Evolutionary conservation across 2,797 vertebrate species (phyloP).

Genomic region (Malurus splendens): DNA sequence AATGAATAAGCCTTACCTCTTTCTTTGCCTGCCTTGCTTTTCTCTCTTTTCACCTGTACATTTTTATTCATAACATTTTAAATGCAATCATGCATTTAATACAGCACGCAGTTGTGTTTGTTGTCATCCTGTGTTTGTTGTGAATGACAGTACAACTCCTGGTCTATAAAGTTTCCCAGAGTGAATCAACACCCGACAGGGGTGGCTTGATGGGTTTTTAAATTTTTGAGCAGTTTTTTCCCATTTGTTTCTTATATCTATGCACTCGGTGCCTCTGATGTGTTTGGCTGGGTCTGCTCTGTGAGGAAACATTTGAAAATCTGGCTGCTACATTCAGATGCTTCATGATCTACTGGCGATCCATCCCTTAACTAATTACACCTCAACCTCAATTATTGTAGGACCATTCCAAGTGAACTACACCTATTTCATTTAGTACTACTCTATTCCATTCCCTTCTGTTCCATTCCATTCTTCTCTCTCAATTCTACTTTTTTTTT

Average conservation of each 20-base stretch:
- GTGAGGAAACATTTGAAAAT: background rate
- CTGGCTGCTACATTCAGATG: background rate
- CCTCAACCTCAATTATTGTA: background rate
- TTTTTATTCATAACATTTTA: background rate
- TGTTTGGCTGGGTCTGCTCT: background rate
- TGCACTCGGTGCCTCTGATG: background rate
- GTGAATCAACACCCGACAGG: background rate
- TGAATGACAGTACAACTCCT: background rate
- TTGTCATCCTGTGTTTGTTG: background rate
- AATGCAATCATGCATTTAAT: background rate
- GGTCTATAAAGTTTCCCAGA: background rate
- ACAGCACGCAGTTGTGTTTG: background rate
- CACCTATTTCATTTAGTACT: background rate
- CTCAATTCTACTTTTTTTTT: background rate
- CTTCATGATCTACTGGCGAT: background rate
- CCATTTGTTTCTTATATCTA: background rate
- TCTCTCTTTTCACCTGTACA: background rate
- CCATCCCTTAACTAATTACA: background rate
- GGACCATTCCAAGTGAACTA: background rate
- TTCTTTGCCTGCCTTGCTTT: background rate
- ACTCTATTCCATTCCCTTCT: background rate
- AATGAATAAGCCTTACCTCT: background rate
- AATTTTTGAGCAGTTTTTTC: background rate
- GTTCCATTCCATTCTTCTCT: background rate
- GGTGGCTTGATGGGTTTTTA: background rate